A percentile compares a stretch with the other conserved stretches of the same genome.
These are phyloP conservation scores for Cepaea nemoralis DNA, from an alignment of 1,140 invertebrate genomes.

Conservation along the genomic window DNA sequence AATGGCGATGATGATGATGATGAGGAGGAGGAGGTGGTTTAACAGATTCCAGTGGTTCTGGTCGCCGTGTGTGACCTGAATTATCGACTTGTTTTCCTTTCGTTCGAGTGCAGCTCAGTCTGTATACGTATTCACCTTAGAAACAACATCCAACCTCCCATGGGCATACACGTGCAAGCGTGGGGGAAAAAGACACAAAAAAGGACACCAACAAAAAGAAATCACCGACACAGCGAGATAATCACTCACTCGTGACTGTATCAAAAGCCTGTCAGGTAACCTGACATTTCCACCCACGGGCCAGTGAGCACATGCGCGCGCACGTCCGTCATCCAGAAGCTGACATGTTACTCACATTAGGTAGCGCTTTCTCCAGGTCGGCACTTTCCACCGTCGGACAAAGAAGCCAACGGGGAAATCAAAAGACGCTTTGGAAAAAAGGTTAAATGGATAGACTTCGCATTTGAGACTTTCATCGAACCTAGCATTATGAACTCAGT, in stretches of 20 bases:
- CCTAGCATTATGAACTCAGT: not conserved
- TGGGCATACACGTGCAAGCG: too few species aligned
- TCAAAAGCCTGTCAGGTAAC: conserved; percentile 1
- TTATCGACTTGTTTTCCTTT: too few species aligned
- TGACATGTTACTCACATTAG: conserved; percentile 10
- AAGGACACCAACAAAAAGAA: too few species aligned
- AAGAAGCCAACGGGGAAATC: not conserved
- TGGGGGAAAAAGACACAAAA: too few species aligned
- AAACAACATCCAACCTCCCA: too few species aligned
- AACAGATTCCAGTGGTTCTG: too few species aligned
- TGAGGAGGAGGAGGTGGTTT: too few species aligned
- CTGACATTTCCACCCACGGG: not conserved
- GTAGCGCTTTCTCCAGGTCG: not conserved
- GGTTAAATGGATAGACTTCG: not conserved
- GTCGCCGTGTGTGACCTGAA: too few species aligned
- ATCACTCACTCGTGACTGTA: conserved; percentile 4
- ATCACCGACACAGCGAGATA: not conserved
- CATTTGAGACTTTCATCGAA: not conserved
- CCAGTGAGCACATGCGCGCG: not conserved
- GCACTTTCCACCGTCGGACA: not conserved
- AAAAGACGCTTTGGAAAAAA: not conserved
- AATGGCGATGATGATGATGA: too few species aligned
- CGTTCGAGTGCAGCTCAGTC: too few species aligned
- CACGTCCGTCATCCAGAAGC: not conserved
- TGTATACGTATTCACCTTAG: too few species aligned